phyloP scores from a whole-genome alignment of 2,888 invertebrate species.

The Coelinius sp. region DNA sequence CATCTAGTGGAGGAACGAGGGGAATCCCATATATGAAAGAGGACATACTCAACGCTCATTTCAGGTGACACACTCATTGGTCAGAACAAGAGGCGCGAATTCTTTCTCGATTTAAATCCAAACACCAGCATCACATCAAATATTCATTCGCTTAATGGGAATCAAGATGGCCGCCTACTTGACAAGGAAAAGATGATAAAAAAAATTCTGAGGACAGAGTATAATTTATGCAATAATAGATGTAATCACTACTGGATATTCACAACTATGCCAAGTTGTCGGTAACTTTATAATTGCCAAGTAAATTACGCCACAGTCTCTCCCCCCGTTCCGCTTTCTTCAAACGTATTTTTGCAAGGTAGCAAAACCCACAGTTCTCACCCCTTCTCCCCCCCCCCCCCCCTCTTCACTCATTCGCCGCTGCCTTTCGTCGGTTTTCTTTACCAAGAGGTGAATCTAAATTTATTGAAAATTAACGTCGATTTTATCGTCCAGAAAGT shows the following conservation, averaged over 20 bases:
- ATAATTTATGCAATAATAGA: slow-evolving; percentile 64
- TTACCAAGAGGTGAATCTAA: slow-evolving; percentile 46
- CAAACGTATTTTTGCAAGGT: slow-evolving; percentile 16
- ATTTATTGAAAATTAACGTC: slow-evolving; percentile 68
- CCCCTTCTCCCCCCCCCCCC: not conserved
- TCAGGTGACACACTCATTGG: too few relatives aligned
- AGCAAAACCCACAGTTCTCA: slow-evolving; percentile 21
- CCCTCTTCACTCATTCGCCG: not conserved
- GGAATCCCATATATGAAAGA: too few relatives aligned
- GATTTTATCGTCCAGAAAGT: slow-evolving; percentile 67
- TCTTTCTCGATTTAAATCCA: too few relatives aligned
- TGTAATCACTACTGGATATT: slow-evolving; percentile 66
- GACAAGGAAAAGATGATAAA: not conserved
- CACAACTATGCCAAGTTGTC: slow-evolving; percentile 61
- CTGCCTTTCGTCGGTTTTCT: slow-evolving; percentile 14
- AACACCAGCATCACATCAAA: too few relatives aligned
- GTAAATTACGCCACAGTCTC: slow-evolving; percentile 59
- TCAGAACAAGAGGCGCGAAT: too few relatives aligned
- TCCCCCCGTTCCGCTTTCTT: slow-evolving; percentile 15
- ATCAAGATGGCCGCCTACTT: too few relatives aligned
- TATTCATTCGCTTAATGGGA: too few relatives aligned
- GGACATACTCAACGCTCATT: too few relatives aligned
- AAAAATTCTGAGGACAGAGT: not conserved
- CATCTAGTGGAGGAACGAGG: too few relatives aligned
- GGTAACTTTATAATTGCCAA: slow-evolving; percentile 66